Percentiles rank a stretch among this genome's conserved stretches.
Evolutionary conservation across 2,888 invertebrate genomes (phyloP).

Genomic region (Agonum fuliginosum): DNA sequence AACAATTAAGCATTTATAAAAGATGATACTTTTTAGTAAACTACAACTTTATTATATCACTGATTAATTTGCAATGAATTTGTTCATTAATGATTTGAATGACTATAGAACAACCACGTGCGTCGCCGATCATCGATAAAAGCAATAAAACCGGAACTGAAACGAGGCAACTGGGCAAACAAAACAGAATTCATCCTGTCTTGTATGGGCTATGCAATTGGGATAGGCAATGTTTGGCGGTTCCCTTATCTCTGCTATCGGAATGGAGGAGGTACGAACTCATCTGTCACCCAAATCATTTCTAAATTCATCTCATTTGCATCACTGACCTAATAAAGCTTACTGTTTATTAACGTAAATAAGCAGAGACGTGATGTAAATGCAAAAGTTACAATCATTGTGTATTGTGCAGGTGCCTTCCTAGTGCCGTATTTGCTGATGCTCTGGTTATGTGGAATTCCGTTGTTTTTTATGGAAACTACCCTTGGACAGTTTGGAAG

Average conservation of each 20-base stretch:
- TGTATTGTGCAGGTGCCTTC: conserved; percentile 83
- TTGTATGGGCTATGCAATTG: conserved; percentile 89
- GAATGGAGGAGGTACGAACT: conserved; percentile 86
- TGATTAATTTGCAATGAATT: too few species aligned
- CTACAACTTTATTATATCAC: too few species aligned
- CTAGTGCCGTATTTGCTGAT: conserved; percentile 90
- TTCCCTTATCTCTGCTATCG: conserved; percentile 91
- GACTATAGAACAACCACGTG: conserved; percentile 5
- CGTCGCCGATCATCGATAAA: conserved; percentile 44
- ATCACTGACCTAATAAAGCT: conserved; percentile 4
- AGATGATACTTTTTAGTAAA: too few species aligned
- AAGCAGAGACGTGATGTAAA: background rate
- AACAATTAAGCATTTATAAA: too few species aligned
- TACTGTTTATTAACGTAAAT: conserved; percentile 11
- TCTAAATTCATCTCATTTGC: background rate
- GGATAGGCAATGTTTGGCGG: conserved; percentile 90
- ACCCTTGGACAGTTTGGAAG: conserved; percentile 90
- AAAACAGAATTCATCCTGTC: conserved; percentile 87
- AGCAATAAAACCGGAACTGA: conserved; percentile 66
- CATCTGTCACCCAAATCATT: background rate
- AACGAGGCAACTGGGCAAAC: conserved; percentile 82
- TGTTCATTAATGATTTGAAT: too few species aligned
- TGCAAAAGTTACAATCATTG: background rate
- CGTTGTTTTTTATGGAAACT: conserved; percentile 91
- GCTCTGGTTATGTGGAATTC: conserved; percentile 87